Conservation (phyloP, 2,888 invertebrate genomes). For the Bruchidius siliquastri region DNA sequence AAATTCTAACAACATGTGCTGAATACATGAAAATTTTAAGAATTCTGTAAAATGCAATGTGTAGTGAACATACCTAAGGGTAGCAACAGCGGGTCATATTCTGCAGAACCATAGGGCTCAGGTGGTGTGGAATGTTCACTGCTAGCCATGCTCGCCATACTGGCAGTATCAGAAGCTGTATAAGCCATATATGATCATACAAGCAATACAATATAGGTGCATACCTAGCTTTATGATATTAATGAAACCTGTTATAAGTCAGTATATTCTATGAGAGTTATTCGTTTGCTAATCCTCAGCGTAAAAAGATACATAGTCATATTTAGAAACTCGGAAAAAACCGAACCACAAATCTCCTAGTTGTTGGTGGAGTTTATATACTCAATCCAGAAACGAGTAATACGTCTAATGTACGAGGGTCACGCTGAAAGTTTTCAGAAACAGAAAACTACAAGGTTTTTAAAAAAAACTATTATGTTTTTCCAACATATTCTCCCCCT, state of each 20-base stretch:
- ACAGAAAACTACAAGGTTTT: no score
- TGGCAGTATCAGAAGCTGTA: conserved; percentile 48
- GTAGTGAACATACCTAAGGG: conserved; percentile 46
- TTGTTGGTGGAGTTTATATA: no score
- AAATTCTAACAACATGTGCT: not conserved
- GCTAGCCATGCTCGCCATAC: conserved; percentile 48
- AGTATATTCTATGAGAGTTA: no score
- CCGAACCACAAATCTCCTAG: no score
- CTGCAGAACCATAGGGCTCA: conserved; percentile 32
- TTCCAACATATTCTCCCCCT: no score
- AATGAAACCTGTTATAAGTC: not conserved
- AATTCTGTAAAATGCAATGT: not conserved
- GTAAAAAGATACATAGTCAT: no score
- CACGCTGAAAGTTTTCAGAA: no score
- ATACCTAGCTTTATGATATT: not conserved
- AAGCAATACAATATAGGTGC: conserved; percentile 26
- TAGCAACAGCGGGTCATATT: conserved; percentile 39
- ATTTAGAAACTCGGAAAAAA: no score
- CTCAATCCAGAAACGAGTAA: no score
- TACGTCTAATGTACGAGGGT: no score
- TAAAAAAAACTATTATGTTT: no score
- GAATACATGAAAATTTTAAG: not conserved
- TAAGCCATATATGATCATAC: conserved; percentile 28
- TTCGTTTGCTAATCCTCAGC: no score
- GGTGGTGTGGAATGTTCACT: conserved; percentile 42